phyloP scores from a whole-genome alignment of 2,113 vertebrate genomes.

The Theristicus caerulescens region DNA sequence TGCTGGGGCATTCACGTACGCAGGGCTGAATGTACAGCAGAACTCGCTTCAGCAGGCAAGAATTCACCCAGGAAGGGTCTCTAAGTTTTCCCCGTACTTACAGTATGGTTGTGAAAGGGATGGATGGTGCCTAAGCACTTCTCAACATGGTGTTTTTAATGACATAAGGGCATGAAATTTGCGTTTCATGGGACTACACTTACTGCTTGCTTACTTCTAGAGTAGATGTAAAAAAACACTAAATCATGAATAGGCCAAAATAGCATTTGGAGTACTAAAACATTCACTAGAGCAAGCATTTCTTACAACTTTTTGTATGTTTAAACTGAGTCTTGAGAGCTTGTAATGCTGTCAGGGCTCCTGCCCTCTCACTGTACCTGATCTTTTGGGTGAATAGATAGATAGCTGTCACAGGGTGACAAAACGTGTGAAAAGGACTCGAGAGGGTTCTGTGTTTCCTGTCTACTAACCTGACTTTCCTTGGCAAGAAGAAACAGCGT shows the following conservation, averaged over 20 bases:
- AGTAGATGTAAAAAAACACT: not conserved
- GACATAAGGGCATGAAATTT: not conserved
- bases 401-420: not conserved
- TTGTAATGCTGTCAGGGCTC: not conserved
- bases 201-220: not conserved
- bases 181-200: not conserved
- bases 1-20: not conserved
- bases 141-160: not conserved
- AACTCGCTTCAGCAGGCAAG: not conserved
- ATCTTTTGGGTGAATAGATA: not conserved
- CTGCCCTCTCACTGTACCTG: not conserved
- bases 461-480: not conserved
- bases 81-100: not conserved
- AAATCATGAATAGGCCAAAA: not conserved
- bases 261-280: not conserved
- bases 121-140: not conserved
- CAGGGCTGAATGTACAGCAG: not conserved
- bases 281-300: not conserved
- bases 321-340: not conserved
- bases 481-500: not conserved
- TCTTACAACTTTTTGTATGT: not conserved
- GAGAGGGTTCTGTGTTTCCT: not conserved
- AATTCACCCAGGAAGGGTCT: not conserved
- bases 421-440: not conserved
- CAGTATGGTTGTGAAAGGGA: not conserved